phyloP scores from a whole-genome alignment of 2,113 vertebrate genomes.

The Chloroceryle aenea region DNA sequence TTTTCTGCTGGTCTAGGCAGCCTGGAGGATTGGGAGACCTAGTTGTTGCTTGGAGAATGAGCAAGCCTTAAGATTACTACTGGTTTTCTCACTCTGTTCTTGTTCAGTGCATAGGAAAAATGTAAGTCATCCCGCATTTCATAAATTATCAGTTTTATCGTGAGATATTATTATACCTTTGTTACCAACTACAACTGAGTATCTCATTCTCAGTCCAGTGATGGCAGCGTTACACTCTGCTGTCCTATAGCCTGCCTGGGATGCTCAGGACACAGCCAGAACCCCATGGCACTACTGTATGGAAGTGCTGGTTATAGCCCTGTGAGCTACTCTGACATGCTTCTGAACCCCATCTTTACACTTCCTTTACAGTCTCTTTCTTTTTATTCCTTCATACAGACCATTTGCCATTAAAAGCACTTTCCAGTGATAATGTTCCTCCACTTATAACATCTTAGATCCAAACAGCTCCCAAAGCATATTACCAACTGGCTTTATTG shows the following conservation, averaged over 20 bases:
- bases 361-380: neutral
- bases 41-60: neutral
- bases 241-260: neutral
- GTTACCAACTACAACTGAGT: neutral
- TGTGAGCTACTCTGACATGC: neutral
- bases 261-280: neutral
- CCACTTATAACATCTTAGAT: neutral
- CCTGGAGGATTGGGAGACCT: neutral
- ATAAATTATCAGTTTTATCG: neutral
- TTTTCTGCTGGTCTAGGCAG: neutral
- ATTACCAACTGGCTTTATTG: conserved; percentile 12
- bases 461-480: conserved; percentile 9
- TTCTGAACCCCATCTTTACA: neutral
- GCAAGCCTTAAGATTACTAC: neutral
- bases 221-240: neutral
- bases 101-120: neutral
- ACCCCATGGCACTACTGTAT: neutral
- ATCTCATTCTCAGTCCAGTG: neutral
- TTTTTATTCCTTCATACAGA: neutral
- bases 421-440: conserved; percentile 11
- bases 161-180: neutral
- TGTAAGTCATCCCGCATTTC: neutral
- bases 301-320: neutral
- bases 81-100: neutral
- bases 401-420: neutral